Percentiles rank a stretch among this genome's conserved stretches.
Evolutionary conservation across 2,888 invertebrate genomes (phyloP).

Genomic region (Bruchidius siliquastri): DNA sequence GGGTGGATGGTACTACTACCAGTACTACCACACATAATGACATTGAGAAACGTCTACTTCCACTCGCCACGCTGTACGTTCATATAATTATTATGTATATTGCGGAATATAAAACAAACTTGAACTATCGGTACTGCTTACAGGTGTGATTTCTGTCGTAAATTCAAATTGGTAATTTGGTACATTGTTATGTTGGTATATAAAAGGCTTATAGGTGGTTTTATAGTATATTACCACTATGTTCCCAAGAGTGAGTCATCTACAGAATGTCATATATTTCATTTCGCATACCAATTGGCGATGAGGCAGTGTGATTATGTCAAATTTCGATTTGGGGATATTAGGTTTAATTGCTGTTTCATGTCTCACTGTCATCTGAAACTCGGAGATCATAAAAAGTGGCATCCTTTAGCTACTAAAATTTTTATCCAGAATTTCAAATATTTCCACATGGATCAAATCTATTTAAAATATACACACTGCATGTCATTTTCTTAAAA

Average conservation of each 20-base stretch:
- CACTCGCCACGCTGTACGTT: neutral
- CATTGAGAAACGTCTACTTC: conserved; percentile 13
- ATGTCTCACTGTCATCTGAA: no score
- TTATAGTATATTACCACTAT: neutral
- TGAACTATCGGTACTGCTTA: neutral
- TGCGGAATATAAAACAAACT: neutral
- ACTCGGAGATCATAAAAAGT: no score
- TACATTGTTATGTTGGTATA: neutral
- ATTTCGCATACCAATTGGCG: no score
- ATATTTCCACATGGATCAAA: no score
- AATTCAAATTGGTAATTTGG: neutral
- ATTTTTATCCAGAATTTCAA: no score
- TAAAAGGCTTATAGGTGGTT: neutral
- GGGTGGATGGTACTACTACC: conserved; percentile 10
- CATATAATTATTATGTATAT: neutral
- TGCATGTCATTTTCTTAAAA: no score
- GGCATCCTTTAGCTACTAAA: no score
- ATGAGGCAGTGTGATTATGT: no score
- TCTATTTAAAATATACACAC: no score
- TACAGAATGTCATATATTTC: neutral
- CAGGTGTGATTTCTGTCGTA: neutral
- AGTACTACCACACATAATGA: conserved; percentile 21
- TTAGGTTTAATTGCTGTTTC: no score
- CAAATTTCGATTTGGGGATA: no score
- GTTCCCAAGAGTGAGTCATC: neutral